Base-by-base conservation (phyloP, 2,797 vertebrate genomes). In the Bradypodion ventrale region DNA sequence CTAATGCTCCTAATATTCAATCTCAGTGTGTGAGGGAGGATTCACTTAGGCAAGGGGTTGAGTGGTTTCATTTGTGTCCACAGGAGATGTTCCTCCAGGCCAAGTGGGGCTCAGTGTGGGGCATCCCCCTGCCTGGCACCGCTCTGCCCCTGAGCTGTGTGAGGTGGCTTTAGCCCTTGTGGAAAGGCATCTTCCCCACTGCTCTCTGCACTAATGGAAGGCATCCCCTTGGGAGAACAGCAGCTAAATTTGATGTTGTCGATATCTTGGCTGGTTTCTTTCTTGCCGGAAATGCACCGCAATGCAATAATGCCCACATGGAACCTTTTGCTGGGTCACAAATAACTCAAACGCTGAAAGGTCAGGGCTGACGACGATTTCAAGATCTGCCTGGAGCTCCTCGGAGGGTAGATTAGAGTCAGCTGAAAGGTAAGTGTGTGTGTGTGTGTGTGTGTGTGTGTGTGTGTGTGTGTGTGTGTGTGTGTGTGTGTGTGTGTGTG, bases 271-370 rank as follows among this genome's bases (percentile, higher is more conserved):
- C 40, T 52, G 70, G 84, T n/a, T 70, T 81, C 72, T 81, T 52
- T 76, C 65, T 76, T 70, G 63, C 84, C 69, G 63, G 78, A 85
- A 85, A 62, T 65, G 69, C 73, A 69, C 25, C 62, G 84, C 84
- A 49, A 76, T 81, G 78, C 78, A 85, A 70, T 85, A 81, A 76
- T 69, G 78, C 78, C 76, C 84, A 81, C 78, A 35, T 65, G 60
- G 79, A 85, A 81, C 65, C 84, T 85, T 85, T 85, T 76, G 81
- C 78, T 70, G 73, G 78, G 84, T 81, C 84, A 85, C 84, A 81
- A 73, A 81, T 85, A 85, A 85, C 85, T 81, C 84, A 85, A 76
- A 85, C 73, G 76, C 65, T 49, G 84, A 85, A 85, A 85, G 84
- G 84, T 85, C 84, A 85, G 65, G 10, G 78, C 73, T 52, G 79